Conservation (phyloP, 2,797 vertebrate genomes). For the Danio aesculapii region DNA sequence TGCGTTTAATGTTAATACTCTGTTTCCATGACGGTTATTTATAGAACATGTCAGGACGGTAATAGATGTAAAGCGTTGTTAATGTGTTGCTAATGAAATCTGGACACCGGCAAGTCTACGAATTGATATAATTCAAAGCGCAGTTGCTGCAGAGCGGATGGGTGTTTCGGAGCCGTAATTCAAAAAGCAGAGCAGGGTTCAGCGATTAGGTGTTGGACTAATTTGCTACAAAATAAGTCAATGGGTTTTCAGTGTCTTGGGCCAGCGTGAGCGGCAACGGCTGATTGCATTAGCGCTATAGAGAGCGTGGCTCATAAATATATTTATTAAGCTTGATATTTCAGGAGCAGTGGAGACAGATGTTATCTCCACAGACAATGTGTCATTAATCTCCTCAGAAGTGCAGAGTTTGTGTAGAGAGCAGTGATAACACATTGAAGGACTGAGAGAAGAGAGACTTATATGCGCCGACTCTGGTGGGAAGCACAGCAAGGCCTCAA, state of each 20-base stretch:
- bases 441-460: conserved; percentile 42
- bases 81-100: conserved; percentile 99
- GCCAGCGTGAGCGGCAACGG: conserved; percentile 87
- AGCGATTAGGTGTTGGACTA: conserved; percentile 91
- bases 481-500: conserved; percentile 47
- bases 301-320: conserved; percentile 92
- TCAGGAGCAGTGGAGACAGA: conserved; percentile 82
- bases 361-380: conserved; percentile 77
- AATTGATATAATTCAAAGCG: conserved; percentile 98
- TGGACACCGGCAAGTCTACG: conserved; percentile 97
- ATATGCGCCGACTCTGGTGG: conserved; percentile 23
- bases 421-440: conserved; percentile 61
- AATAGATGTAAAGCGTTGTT: conserved; percentile 98
- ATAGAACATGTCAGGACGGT: conserved; percentile 96
- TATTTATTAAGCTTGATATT: conserved; percentile 93
- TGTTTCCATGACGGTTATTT: conserved; percentile 94
- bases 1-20: conserved; percentile 88
- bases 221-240: conserved; percentile 92
- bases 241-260: conserved; percentile 90
- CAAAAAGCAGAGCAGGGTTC: conserved; percentile 89
- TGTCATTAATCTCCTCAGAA: conserved; percentile 76
- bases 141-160: conserved; percentile 81
- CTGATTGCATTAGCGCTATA: conserved; percentile 90
- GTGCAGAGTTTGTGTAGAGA: conserved; percentile 66
- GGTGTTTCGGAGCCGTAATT: conserved; percentile 87